phyloP scores from a whole-genome alignment of 2,113 vertebrate species.

The Piprites chloris region DNA sequence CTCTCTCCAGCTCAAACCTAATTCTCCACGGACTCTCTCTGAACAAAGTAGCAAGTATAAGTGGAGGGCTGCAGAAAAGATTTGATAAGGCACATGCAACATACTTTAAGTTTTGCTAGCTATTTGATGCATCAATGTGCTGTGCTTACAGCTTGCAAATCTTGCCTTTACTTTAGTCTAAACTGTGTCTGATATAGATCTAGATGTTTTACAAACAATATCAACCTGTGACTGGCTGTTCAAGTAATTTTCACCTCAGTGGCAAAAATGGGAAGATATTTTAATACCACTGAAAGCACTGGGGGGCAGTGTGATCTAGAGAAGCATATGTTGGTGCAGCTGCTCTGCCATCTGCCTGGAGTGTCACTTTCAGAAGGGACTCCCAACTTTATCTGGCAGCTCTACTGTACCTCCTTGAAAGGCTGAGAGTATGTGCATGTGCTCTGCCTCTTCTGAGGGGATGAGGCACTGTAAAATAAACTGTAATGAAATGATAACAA shows the following conservation, averaged over 20 bases:
- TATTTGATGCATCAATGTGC: neutral
- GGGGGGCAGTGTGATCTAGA: slow-evolving; percentile 1
- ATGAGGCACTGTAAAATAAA: neutral
- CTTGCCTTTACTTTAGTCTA: neutral
- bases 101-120: neutral
- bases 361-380: neutral
- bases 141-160: neutral
- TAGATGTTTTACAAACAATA: neutral
- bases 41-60: slow-evolving; percentile 1
- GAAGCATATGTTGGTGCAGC: accelerated
- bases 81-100: neutral
- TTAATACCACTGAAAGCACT: neutral
- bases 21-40: neutral
- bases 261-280: neutral
- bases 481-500: neutral
- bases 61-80: neutral
- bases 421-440: accelerated
- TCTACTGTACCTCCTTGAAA: neutral
- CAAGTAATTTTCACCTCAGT: neutral
- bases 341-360: accelerated
- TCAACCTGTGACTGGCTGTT: neutral
- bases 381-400: neutral
- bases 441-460: neutral
- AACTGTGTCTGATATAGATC: neutral
- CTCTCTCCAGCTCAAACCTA: neutral